Base-by-base conservation (phyloP, 2,113 vertebrate genomes). In the Neolamprologus kungweensis region DNA sequence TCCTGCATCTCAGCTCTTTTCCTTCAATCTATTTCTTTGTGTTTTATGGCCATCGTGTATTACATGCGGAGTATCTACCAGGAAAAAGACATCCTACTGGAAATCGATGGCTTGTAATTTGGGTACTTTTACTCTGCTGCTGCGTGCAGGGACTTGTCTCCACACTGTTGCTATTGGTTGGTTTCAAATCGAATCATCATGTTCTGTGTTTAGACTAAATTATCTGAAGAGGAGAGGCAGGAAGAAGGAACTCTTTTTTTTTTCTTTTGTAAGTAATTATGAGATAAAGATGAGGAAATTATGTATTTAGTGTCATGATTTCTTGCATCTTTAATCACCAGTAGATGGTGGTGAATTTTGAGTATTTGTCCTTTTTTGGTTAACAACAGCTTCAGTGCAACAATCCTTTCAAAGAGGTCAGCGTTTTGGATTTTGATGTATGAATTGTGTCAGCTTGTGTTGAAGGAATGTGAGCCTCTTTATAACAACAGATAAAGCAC, bases 21-120 rank as follows among this genome's bases (percentile, higher is more conserved):
- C 92, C 78, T 87, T 85, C 91, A 89, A 93, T 96, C 94, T 94
- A 92, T 96, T 95, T 92, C 88, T 88, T 89, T 51, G 80, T 95
- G 95, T 93, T 95, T 95, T 95, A 95, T 94, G 94, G 90, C 88
- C 87, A 10, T 87, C 79, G 79, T 91, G 88, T 86, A 89, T 83
- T 85, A 92, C 93, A 94, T 87, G 94, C 91, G 90, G 88, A 91
- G 91, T 88, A 83, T 94, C 91, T 90, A 85, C 93, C 88, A 92
- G 85, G 93, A 91, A 91, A 90, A 90, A 93, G 88, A 92, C 92
- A 80, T 90, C 91, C 93, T 89, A 91, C 91, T 95, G 91, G 89
- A 95, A 96, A 96, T 95, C 95, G 93, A 94, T 95, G 91, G 85
- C 90, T 91, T 91, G 93, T 94, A 93, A 95, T 96, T 95, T 94